Evolutionary conservation across 2,797 vertebrate genomes (phyloP).

Genomic region (Danio aesculapii): DNA sequence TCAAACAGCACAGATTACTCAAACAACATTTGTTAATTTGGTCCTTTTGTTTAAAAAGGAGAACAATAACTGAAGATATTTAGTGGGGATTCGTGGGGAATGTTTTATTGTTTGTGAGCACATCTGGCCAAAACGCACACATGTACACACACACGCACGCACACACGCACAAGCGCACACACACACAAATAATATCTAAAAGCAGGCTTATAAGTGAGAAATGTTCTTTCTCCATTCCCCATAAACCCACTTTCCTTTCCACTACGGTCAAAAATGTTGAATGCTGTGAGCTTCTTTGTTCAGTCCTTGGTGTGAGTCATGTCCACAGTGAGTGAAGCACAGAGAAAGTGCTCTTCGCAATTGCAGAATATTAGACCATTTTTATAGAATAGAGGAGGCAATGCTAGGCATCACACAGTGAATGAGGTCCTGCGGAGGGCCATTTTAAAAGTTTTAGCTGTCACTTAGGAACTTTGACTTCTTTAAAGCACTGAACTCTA

Average conservation of each 20-base stretch:
- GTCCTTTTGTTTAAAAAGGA: not conserved
- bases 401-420: conserved; percentile 35
- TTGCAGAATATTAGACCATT: conserved; percentile 33
- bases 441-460: conserved; percentile 26
- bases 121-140: too few relatives aligned
- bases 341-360: conserved; percentile 5
- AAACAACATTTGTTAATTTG: not conserved
- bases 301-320: conserved; percentile 37
- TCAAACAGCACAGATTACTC: too few relatives aligned
- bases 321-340: not conserved
- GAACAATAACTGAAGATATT: too few relatives aligned
- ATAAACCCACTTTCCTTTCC: conserved; percentile 24
- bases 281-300: not conserved
- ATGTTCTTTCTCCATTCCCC: conserved; percentile 9
- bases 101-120: too few relatives aligned
- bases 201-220: not conserved
- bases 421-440: conserved; percentile 44
- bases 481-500: conserved; percentile 6
- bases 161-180: not conserved
- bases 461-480: conserved; percentile 19
- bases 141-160: not conserved
- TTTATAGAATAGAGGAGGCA: conserved; percentile 36
- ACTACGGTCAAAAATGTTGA: conserved; percentile 32
- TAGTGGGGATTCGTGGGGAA: too few relatives aligned
- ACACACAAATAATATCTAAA: not conserved